phyloP scores from a whole-genome alignment of 2,888 invertebrate species.

The Conus canariensis region DNA sequence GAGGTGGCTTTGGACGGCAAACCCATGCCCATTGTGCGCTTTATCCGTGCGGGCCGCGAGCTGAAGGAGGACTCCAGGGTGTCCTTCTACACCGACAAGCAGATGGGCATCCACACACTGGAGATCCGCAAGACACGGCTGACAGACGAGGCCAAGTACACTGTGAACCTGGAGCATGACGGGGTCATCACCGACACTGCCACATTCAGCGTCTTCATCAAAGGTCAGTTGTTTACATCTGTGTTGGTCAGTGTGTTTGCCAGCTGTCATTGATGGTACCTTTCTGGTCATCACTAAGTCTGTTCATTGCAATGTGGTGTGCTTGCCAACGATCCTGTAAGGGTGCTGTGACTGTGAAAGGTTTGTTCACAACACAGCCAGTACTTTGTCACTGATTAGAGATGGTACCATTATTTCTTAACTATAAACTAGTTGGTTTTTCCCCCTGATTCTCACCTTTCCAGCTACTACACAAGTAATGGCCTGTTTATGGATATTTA shows the following conservation, averaged over 20 bases:
- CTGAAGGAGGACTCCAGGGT: slow-evolving; percentile 96
- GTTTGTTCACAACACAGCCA: too few species aligned
- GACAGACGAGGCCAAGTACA: slow-evolving; percentile 98
- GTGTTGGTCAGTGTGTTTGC: neutral
- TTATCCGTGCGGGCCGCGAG: slow-evolving; percentile 92
- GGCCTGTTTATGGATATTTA: too few species aligned
- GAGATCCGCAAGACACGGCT: slow-evolving; percentile 97
- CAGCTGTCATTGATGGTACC: neutral
- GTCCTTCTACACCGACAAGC: slow-evolving; percentile 57
- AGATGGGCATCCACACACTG: slow-evolving; percentile 87
- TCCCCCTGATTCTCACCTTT: too few species aligned
- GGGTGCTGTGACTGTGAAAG: too few species aligned
- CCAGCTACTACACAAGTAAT: too few species aligned
- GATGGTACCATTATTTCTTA: too few species aligned
- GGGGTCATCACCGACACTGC: slow-evolving; percentile 92
- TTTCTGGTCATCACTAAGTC: neutral
- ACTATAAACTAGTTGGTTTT: too few species aligned
- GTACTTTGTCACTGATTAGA: too few species aligned
- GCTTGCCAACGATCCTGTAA: too few species aligned
- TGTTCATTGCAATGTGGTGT: too few species aligned
- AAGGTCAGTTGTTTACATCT: slow-evolving; percentile 83
- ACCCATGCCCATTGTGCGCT: slow-evolving; percentile 96
- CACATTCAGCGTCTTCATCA: slow-evolving; percentile 97
- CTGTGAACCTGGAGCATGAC: slow-evolving; percentile 94
- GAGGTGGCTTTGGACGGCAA: slow-evolving; percentile 93